These are phyloP conservation scores for Garrulus glandarius DNA, from an alignment of 2,797 vertebrate genomes.

Conservation along the genomic window DNA sequence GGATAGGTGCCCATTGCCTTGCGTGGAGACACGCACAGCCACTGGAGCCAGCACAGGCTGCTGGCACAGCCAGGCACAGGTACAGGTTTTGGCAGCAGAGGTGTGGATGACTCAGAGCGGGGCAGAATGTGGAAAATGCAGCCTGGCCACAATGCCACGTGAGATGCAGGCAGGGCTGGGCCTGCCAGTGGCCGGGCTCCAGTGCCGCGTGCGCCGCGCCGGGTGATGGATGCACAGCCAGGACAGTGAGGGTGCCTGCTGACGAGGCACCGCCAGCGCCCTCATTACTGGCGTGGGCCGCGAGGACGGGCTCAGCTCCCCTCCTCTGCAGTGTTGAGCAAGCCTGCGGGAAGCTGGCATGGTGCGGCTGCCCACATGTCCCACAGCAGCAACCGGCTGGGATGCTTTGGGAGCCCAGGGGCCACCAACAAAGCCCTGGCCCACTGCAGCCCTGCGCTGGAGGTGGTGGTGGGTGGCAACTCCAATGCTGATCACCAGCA, in stretches of 20 bases:
- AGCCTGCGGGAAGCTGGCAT: background rate
- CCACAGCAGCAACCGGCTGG: fast-evolving
- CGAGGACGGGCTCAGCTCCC: background rate
- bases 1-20: fast-evolving
- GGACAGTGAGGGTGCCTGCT: slow-evolving; percentile 13
- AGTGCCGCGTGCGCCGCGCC: background rate
- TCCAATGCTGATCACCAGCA: fast-evolving
- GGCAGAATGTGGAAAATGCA: slow-evolving; percentile 62
- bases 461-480: background rate
- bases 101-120: background rate
- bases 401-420: background rate
- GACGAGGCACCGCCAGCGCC: background rate
- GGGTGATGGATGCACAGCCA: background rate
- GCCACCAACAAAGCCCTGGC: background rate
- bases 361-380: background rate
- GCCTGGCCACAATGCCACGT: background rate
- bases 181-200: background rate
- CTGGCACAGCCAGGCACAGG: background rate
- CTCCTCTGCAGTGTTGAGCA: background rate
- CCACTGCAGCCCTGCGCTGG: fast-evolving
- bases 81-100: background rate
- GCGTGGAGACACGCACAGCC: fast-evolving
- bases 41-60: background rate
- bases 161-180: slow-evolving; percentile 32
- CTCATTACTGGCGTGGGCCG: slow-evolving; percentile 31